A percentile compares a stretch with the other conserved stretches of the same genome.
Conservation (phyloP, 2,888 invertebrate genomes). For the Dryocosmus kuriphilus region DNA sequence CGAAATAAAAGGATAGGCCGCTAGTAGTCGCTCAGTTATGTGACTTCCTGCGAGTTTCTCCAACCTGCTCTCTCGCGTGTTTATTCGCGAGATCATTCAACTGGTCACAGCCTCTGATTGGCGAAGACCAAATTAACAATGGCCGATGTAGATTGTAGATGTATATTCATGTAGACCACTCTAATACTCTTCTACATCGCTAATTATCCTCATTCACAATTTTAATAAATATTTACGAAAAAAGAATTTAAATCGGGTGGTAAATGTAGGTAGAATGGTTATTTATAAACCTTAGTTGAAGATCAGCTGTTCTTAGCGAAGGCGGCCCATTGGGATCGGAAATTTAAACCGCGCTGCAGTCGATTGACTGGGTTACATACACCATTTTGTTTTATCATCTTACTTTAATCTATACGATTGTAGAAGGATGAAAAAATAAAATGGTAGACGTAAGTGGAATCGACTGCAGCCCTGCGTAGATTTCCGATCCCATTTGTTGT, state of each 20-base stretch:
- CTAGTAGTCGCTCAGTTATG: slow-evolving; percentile 56
- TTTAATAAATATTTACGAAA: not conserved
- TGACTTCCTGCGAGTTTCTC: slow-evolving; percentile 54
- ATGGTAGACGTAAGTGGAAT: no score
- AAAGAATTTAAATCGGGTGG: not conserved
- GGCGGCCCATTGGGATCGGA: no score
- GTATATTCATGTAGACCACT: not conserved
- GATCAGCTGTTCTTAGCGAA: not conserved
- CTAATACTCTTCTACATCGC: no score
- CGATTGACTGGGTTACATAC: no score
- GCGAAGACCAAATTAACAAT: slow-evolving; percentile 60
- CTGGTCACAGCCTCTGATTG: slow-evolving; percentile 46
- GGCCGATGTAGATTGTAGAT: not conserved
- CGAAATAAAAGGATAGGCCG: slow-evolving; percentile 59
- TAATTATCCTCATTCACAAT: no score
- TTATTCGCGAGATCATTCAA: slow-evolving; percentile 40
- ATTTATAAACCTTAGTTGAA: not conserved
- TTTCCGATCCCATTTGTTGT: no score
- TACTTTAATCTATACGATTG: no score
- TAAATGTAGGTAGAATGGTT: not conserved
- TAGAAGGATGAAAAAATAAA: no score
- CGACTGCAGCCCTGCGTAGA: no score
- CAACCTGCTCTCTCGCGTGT: slow-evolving; percentile 36
- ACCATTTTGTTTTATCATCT: no score
- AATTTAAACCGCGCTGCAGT: no score